Evolutionary conservation across 2,113 vertebrate species (phyloP), one percentile per base, ranked within the genome.

Genomic region (Otus sunia): DNA sequence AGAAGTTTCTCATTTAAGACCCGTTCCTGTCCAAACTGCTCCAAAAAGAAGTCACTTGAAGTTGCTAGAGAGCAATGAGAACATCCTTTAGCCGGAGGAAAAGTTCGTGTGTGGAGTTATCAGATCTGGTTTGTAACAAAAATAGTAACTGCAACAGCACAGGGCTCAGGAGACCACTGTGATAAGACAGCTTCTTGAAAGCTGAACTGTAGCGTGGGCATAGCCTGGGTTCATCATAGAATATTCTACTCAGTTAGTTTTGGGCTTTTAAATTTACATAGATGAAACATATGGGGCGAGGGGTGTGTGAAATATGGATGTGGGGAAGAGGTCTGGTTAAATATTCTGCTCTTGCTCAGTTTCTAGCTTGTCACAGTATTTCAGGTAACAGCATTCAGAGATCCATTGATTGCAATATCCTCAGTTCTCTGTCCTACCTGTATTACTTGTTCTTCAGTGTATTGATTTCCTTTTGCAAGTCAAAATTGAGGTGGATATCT

Each of bases 71-170:
- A 93, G 63, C 72, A 56, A 47, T 0, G 2, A 58, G 76, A 83
- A 55, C 47, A 37, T 78, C 52, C 60, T 88, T 52, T 75, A 88
- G 90, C 62, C 71, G 43, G 78, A 82, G 66, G 85, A 79, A 49
- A 85, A 63, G 36, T 52, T 67, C 60, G 62, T 72, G 53, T 15
- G 30, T 85, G 67, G 53, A 92, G 75, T 86, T 90, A 72, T 21
- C 58, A 60, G 62, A 55, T 75, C 74, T 94, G 74, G 62, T 93
- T 94, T 88, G 39, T 86, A 76, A 90, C 82, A 90, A 72, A 68
- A 75, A 8, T 1, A 88, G 66, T 18, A 63, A 73, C 71, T 52
- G 81, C 77, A 72, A 32, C 27, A 77, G 80, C 72, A 20, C 66
- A 52, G 43, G 39, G 81, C 81, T 85, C 62, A 19, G 39, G 66